phyloP scores from a whole-genome alignment of 2,888 invertebrate genomes.

The Folsomia manolachei region DNA sequence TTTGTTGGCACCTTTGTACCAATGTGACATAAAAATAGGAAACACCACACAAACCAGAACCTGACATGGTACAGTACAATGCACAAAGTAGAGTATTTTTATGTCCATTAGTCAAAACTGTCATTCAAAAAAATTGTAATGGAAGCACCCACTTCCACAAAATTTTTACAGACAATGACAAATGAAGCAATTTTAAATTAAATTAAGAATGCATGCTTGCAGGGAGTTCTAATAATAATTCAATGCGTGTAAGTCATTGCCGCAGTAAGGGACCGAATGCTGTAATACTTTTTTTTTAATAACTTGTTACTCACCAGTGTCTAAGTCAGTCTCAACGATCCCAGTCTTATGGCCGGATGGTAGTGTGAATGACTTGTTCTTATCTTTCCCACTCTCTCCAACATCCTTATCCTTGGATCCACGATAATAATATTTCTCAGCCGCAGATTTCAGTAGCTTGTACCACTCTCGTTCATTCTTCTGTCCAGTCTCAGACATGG shows the following conservation, averaged over 20 bases:
- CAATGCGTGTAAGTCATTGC: too few relatives aligned
- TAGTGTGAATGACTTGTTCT: slow-evolving; percentile 15
- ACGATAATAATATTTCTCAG: slow-evolving; percentile 48
- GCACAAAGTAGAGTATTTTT: not conserved
- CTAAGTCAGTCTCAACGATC: slow-evolving; percentile 51
- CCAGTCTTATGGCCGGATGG: slow-evolving; percentile 44
- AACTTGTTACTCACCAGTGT: slow-evolving; percentile 44
- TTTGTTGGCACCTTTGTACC: not conserved
- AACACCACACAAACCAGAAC: too few relatives aligned
- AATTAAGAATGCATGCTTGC: too few relatives aligned
- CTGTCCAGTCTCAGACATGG: slow-evolving; percentile 30
- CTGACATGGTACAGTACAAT: not conserved
- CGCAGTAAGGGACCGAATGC: too few relatives aligned
- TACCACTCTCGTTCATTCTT: slow-evolving; percentile 50
- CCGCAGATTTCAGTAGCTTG: slow-evolving; percentile 47
- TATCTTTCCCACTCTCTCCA: slow-evolving; percentile 7
- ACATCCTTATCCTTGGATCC: slow-evolving; percentile 27
- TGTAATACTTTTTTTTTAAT: too few relatives aligned
- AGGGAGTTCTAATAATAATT: too few relatives aligned
- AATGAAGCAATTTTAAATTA: not conserved
- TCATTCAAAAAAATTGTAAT: too few relatives aligned
- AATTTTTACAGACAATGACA: not conserved
- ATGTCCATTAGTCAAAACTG: not conserved
- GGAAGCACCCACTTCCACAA: too few relatives aligned
- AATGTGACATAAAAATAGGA: too few relatives aligned